These are phyloP conservation scores for Euwallacea fornicatus DNA, from an alignment of 1,140 invertebrate genomes.

Conservation along the genomic window DNA sequence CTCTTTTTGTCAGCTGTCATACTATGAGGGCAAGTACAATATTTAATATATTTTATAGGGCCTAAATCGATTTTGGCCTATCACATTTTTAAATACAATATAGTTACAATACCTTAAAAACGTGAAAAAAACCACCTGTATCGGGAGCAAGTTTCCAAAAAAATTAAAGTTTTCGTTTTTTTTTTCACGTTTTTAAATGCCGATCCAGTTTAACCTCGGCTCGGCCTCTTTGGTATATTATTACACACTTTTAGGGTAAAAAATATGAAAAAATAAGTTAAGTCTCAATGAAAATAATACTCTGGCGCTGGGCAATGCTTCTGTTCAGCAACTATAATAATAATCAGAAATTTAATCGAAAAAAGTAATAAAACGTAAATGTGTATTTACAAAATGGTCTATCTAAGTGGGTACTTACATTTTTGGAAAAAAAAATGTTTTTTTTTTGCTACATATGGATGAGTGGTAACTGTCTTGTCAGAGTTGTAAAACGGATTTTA, in stretches of 20 bases:
- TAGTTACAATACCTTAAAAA: conserved; percentile 54
- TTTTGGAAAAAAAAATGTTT: too few relatives aligned
- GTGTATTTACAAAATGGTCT: conserved; percentile 19
- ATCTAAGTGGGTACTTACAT: too few relatives aligned
- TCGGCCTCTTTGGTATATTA: conserved; percentile 54
- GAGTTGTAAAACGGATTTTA: too few relatives aligned
- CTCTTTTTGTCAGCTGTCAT: conserved; percentile 22
- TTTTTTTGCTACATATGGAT: too few relatives aligned
- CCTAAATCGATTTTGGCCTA: conserved; percentile 52
- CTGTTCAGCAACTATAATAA: not conserved
- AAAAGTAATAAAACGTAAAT: conserved; percentile 9
- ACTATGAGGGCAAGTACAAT: conserved; percentile 48
- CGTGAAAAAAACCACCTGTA: conserved; percentile 1
- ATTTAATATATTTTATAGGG: conserved; percentile 40
- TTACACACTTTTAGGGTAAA: conserved; percentile 53
- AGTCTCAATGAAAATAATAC: conserved; percentile 37
- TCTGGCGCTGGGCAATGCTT: conserved; percentile 9
- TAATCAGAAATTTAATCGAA: conserved; percentile 40
- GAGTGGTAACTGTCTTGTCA: too few relatives aligned
- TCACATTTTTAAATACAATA: conserved; percentile 55
- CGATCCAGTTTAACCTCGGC: not conserved
- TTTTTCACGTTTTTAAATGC: conserved; percentile 24
- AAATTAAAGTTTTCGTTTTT: not conserved
- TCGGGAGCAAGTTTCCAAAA: not conserved
- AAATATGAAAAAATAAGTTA: conserved; percentile 38